A percentile compares a stretch with the other conserved stretches of the same genome.
Evolutionary conservation across 1,140 invertebrate species (phyloP).

Genomic region (Rhopalosiphum padi): DNA sequence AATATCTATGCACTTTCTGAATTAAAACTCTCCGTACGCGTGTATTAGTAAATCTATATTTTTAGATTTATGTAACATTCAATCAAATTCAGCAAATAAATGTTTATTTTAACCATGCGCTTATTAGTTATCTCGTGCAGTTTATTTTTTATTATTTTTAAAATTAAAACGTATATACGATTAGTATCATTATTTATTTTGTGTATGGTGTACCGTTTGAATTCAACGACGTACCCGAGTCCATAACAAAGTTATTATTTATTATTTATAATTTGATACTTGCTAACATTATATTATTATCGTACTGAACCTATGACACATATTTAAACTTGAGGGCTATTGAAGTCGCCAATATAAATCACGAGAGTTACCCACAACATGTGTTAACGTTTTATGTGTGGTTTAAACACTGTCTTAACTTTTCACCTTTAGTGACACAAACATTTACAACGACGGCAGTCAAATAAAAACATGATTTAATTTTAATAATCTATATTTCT

Average conservation of each 20-base stretch:
- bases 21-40: too few relatives aligned
- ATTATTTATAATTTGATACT: slow-evolving; percentile 7
- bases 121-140: not conserved
- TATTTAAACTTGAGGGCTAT: not conserved
- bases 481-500: too few relatives aligned
- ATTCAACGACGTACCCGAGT: not conserved
- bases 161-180: not conserved
- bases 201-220: not conserved
- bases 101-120: not conserved
- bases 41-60: not conserved
- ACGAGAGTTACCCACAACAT: not conserved
- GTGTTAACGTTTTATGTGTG: not conserved
- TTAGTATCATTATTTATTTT: not conserved
- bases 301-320: not conserved
- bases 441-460: not conserved
- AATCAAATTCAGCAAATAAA: not conserved
- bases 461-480: not conserved
- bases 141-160: not conserved
- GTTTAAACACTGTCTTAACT: not conserved
- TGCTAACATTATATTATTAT: not conserved
- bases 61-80: not conserved
- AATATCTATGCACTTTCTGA: too few relatives aligned
- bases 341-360: not conserved
- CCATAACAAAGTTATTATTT: slow-evolving; percentile 7
- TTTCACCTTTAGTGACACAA: not conserved